These are phyloP conservation scores for Pristiophorus japonicus DNA, from an alignment of 2,113 vertebrate species.

Conservation along the genomic window DNA sequence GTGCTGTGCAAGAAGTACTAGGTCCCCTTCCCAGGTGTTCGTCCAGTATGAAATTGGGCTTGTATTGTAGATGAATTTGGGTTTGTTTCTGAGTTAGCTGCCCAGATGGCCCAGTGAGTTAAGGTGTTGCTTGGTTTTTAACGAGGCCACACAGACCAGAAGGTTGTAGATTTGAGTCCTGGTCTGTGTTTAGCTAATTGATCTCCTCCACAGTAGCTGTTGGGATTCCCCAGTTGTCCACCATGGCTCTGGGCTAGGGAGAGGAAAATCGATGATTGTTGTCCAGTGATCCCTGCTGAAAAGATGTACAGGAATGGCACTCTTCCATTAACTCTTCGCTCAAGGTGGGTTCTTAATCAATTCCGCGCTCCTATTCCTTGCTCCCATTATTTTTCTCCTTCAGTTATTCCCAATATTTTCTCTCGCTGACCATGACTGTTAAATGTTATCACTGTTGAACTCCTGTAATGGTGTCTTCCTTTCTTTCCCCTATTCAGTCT, in stretches of 20 bases:
- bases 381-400: not conserved
- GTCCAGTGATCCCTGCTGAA: not conserved
- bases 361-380: not conserved
- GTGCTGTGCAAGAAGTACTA: no score
- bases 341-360: not conserved
- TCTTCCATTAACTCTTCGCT: not conserved
- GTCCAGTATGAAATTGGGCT: no score
- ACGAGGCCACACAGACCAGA: not conserved
- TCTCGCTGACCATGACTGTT: not conserved
- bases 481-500: not conserved
- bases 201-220: not conserved
- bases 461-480: not conserved
- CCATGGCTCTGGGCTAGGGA: not conserved
- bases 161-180: not conserved
- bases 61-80: no score
- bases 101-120: not conserved
- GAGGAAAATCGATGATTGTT: not conserved
- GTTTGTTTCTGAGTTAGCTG: no score
- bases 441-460: no score
- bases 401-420: not conserved
- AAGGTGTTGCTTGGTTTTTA: not conserved
- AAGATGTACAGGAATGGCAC: not conserved
- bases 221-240: not conserved
- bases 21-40: no score
- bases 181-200: not conserved